A percentile compares a stretch with the other conserved stretches of the same genome.
These are phyloP conservation scores for Ptilonorhynchus violaceus DNA, from an alignment of 2,113 vertebrate genomes.

Conservation along the genomic window DNA sequence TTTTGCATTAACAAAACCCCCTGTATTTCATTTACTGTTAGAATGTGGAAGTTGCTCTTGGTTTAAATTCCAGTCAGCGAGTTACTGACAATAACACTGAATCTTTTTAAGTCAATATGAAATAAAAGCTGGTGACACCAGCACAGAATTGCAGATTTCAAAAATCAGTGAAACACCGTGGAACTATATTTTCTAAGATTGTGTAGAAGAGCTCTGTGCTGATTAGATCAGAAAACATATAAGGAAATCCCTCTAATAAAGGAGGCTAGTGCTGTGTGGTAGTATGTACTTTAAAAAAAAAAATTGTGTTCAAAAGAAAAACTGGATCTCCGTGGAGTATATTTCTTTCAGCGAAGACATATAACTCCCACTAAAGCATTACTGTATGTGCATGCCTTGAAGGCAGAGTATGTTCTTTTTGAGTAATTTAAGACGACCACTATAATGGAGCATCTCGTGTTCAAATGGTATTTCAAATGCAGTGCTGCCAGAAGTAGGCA, in stretches of 20 bases:
- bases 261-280: neutral
- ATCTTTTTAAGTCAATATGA: neutral
- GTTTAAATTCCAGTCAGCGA: neutral
- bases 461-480: conserved; percentile 5
- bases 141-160: neutral
- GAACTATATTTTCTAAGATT: neutral
- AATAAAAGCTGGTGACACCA: neutral
- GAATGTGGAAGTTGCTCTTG: neutral
- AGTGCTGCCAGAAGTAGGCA: conserved; percentile 14
- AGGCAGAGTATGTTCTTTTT: conserved; percentile 29
- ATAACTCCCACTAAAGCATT: neutral
- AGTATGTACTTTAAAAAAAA: neutral
- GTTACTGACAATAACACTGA: neutral
- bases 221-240: neutral
- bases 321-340: neutral
- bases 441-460: neutral
- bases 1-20: neutral
- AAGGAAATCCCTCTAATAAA: neutral
- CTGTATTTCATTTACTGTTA: neutral
- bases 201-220: neutral
- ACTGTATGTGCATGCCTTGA: neutral
- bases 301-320: conserved; percentile 8
- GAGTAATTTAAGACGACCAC: neutral
- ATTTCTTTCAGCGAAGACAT: neutral
- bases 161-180: neutral